Evolutionary conservation across 2,113 vertebrate genomes (phyloP).

Genomic region (Notarius quadriscutis): DNA sequence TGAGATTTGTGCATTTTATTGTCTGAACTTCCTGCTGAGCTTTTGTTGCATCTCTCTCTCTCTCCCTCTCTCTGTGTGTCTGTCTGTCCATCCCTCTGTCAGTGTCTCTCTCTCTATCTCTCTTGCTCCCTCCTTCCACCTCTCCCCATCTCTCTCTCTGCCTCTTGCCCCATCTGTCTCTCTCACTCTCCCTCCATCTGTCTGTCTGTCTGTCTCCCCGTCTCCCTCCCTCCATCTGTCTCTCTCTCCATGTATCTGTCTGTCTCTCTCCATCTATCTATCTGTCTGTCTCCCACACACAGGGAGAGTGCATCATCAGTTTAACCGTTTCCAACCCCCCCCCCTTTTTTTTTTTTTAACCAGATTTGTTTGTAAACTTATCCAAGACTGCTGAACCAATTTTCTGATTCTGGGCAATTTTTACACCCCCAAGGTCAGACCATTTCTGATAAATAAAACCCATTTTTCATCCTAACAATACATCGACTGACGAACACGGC

Average conservation of each 20-base stretch:
- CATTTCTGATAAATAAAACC: background rate
- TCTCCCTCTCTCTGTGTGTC: no score
- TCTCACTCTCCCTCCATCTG: background rate
- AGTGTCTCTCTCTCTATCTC: no score
- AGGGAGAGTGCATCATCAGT: background rate
- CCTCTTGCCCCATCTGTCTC: background rate
- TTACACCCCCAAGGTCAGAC: background rate
- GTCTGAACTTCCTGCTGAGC: background rate
- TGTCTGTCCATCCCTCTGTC: no score
- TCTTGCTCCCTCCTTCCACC: no score
- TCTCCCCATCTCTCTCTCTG: no score
- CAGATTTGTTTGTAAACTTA: background rate
- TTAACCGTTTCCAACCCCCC: background rate
- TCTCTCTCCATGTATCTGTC: no score
- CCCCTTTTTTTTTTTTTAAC: background rate
- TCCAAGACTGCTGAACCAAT: background rate
- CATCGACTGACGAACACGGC: background rate
- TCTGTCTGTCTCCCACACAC: background rate
- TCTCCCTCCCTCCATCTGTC: no score
- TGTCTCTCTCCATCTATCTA: no score
- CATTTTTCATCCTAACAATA: conserved; percentile 13
- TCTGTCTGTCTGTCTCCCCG: no score
- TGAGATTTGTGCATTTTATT: background rate
- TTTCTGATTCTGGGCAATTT: no score
- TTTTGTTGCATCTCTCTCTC: background rate